Base-by-base conservation (phyloP, 2,888 invertebrate genomes). In the Caenorhabditis auriculariae region DNA sequence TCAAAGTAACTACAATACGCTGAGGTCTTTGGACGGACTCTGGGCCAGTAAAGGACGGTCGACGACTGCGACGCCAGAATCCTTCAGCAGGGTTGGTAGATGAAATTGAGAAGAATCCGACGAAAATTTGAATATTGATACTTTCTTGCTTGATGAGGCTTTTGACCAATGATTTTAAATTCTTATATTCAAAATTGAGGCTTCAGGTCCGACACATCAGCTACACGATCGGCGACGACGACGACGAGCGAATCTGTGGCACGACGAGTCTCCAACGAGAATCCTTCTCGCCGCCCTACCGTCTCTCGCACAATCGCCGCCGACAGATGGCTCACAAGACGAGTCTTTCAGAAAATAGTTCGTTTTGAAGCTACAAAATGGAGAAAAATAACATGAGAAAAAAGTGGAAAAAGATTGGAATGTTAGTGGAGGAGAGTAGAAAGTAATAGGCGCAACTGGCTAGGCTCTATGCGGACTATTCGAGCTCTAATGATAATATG, bases 281-380 rank as follows among this genome's bases (percentile, higher is more conserved):
- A n/a, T n/a, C 72, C 15, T 76, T 77, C 47, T 77, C 76, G 3
- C 70, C 70, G 2, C 76, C 77, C 12, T 66, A 69, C 48, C 54
- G 69, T 12, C 49, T 77, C 5, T 72, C 74, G 15, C 49, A 64
- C 26, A 54, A 54, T 15, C 32, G 74, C 21, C 54, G 77, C 27
- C 53, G 69, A 6, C 66, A 71, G 35, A 58, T 77, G 58, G 74
- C 75, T 0, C 69, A 60, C 15, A 62, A 58, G 21, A 72, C 72
- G 9, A 59, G 64, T 38, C 48, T 76, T 7, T 66, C 63, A 39
- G 74, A 72, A 48, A 66, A 69, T 38, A 57, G 76, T 76, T 28
- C 42, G 62, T 56, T 43, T 29, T 12, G n/a, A n/a, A n/a, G n/a
- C n/a, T n/a, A n/a, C n/a, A n/a, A n/a, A n/a, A n/a, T n/a, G n/a